Base-by-base conservation (phyloP, 2,797 vertebrate species). In the Luscinia luscinia region DNA sequence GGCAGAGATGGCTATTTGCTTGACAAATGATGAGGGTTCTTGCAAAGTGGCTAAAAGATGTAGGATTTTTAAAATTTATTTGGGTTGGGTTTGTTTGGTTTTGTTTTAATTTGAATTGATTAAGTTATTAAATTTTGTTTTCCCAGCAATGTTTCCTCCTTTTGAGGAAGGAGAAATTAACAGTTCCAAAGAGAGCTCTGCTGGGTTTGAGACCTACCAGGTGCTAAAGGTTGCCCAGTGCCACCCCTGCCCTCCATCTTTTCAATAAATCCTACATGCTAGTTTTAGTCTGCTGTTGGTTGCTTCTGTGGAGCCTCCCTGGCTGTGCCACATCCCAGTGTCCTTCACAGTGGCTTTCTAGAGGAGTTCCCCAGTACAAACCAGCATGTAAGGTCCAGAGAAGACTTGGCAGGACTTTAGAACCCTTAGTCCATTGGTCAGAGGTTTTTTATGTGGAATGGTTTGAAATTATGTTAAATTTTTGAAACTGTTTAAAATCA, bases 1-100 rank as follows among this genome's bases (percentile, higher is more conserved):
- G 55, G 19, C 28, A 28, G 59, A 40, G 45, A 49, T 67, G 17
- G 40, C 2, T 49, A n/a, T 22, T 66, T 32, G 6, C 59, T 34
- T 69, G 26, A 12, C 32, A 40, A 68, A 13, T 49, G 54, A 52
- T 67, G n/a, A 36, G 23, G 16, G 12, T 40, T 83, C 52, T 78
- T 18, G 5, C 16, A 22, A 78, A 58, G 54, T 45, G 15, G 7
- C 18, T 85, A 30, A 55, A 9, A 9, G 49, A 16, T 8, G 24
- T 7, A 12, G 15, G 5, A 1, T 3, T 8, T 9, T 68, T 9
- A 5, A 7, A 15, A 15, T 20, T 38, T 9, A 11, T 57, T 15
- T 27, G 30, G 9, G 12, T 14, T 83, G 24, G 5, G 5, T 64
- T 40, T 64, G 24, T 15, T 55, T 26, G 12, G 4, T 45, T 61